phyloP scores from a whole-genome alignment of 64 coral and sea anemone genomes.

The Montipora sp. region DNA sequence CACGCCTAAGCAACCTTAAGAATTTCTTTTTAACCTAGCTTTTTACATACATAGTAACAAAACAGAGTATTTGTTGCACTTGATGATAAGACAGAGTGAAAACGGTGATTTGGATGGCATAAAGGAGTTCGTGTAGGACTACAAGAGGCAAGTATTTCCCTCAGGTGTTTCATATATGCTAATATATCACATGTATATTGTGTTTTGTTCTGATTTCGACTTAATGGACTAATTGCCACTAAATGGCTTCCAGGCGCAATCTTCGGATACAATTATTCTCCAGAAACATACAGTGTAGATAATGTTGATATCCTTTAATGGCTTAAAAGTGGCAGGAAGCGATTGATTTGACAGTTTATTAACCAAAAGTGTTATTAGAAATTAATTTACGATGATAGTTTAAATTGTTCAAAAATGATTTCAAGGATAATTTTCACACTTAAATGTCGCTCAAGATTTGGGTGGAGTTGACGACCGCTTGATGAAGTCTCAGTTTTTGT shows the following conservation, averaged over 20 bases:
- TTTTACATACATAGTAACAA: no score
- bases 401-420: conserved; percentile 18
- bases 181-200: conserved; percentile 33
- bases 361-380: conserved; percentile 15
- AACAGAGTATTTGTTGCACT: no score
- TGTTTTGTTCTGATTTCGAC: conserved; percentile 21
- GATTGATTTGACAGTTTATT: conserved; percentile 42
- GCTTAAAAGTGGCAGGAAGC: conserved; percentile 40
- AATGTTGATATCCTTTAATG: conserved; percentile 53
- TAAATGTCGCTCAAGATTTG: not conserved
- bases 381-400: conserved; percentile 30
- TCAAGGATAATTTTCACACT: conserved; percentile 16
- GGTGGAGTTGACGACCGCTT: conserved; percentile 8
- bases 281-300: conserved; percentile 2
- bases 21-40: not conserved
- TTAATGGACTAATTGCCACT: conserved; percentile 52
- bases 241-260: conserved; percentile 45
- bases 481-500: not conserved
- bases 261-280: conserved; percentile 53
- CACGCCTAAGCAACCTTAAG: not conserved
- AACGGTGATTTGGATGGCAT: not conserved
- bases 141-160: not conserved
- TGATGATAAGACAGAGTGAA: not conserved
- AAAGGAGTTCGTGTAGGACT: not conserved
- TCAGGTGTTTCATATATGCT: conserved; percentile 30